A percentile compares a stretch with the other conserved stretches of the same genome.
Evolutionary conservation across 1,140 invertebrate genomes (phyloP).

Genomic region (Aphelenchoides besseyi): DNA sequence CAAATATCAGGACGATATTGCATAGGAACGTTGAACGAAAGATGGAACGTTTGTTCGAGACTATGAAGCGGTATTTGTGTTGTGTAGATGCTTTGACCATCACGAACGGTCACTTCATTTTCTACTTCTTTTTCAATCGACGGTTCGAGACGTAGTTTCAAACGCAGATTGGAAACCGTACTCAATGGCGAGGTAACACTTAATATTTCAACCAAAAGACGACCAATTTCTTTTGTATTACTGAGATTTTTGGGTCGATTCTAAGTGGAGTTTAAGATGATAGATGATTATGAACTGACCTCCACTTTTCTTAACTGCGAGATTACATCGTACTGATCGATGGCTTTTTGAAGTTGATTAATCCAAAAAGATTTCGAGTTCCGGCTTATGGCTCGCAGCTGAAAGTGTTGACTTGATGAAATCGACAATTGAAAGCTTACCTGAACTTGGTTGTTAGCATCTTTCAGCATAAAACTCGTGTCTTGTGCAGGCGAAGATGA

Average conservation of each 20-base stretch:
- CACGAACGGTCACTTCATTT: conserved; percentile 10
- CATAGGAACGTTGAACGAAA: conserved; percentile 26
- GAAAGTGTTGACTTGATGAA: conserved; percentile 15
- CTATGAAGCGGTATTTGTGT: conserved; percentile 19
- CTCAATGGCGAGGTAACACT: conserved; percentile 5
- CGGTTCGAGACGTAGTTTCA: conserved; percentile 5
- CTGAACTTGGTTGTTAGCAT: conserved; percentile 21
- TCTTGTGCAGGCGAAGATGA: background rate
- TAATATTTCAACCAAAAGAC: conserved; percentile 35
- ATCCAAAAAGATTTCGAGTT: conserved; percentile 31
- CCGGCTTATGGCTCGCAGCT: conserved; percentile 28
- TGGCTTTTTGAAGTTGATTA: conserved; percentile 42
- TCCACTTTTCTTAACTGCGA: conserved; percentile 29
- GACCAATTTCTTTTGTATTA: conserved; percentile 16
- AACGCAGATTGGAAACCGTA: conserved; percentile 8
- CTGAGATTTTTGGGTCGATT: background rate
- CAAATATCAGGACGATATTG: conserved; percentile 24
- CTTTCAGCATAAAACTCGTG: conserved; percentile 24
- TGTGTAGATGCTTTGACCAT: conserved; percentile 22
- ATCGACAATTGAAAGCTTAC: background rate
- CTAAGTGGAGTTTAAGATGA: conserved; percentile 5
- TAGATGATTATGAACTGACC: conserved; percentile 3
- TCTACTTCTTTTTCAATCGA: background rate
- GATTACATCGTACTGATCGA: conserved; percentile 33
- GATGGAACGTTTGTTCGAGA: conserved; percentile 7